These are phyloP conservation scores for Zosterops borbonicus DNA, from an alignment of 2,113 vertebrate species.

Conservation along the genomic window DNA sequence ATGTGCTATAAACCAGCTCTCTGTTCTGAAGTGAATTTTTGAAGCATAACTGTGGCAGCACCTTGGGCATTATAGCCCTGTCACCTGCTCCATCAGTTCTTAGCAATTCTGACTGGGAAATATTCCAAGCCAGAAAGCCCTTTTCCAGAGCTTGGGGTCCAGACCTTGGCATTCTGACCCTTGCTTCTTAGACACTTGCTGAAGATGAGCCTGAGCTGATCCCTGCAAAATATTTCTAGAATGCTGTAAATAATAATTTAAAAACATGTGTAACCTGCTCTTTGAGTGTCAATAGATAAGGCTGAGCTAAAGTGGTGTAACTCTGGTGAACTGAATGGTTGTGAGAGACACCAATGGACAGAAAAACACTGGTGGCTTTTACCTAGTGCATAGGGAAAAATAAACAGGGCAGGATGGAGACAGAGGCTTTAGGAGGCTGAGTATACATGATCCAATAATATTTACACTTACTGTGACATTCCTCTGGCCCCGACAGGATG, in stretches of 20 bases:
- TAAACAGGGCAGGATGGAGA: background rate
- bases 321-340: background rate
- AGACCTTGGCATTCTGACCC: background rate
- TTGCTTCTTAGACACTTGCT: background rate
- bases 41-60: background rate
- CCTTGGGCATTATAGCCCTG: background rate
- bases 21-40: background rate
- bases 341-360: background rate
- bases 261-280: background rate
- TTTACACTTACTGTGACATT: conserved; percentile 69
- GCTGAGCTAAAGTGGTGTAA: conserved; percentile 35
- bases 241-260: background rate
- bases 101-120: background rate
- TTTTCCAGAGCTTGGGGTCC: background rate
- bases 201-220: background rate
- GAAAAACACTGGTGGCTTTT: conserved; percentile 29
- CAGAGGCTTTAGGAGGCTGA: background rate
- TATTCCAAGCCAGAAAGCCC: background rate
- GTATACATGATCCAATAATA: background rate
- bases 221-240: background rate
- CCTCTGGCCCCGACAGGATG: conserved; percentile 18
- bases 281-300: background rate
- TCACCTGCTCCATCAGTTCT: background rate
- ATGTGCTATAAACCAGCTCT: background rate
- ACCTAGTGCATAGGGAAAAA: background rate